Evolutionary conservation across 2,888 invertebrate species (phyloP).

Genomic region (Stenchaetothrips biformis): DNA sequence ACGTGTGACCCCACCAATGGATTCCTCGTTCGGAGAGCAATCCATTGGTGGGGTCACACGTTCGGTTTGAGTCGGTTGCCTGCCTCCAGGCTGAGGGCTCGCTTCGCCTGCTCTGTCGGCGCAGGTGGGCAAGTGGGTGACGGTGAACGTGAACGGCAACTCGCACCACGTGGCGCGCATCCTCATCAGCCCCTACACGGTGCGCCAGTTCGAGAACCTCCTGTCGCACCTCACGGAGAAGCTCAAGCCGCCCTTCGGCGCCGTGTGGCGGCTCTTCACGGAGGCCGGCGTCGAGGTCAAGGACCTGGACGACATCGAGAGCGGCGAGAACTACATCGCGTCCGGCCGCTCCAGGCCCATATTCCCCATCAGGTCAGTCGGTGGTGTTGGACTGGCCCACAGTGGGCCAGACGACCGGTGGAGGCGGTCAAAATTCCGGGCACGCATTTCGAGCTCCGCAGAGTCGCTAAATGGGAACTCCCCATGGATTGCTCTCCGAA

Average conservation of each 20-base stretch:
- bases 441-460: too few species aligned
- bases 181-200: conserved; percentile 11
- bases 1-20: too few species aligned
- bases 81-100: too few species aligned
- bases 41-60: too few species aligned
- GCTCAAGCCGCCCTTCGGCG: conserved; percentile 13
- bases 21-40: too few species aligned
- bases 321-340: conserved; percentile 6
- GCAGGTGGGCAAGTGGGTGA: conserved; percentile 22
- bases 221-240: conserved; percentile 16
- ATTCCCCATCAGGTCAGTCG: conserved; percentile 2
- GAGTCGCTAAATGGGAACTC: too few species aligned
- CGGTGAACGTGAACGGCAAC: conserved; percentile 20
- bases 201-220: conserved; percentile 15
- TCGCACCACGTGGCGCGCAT: neutral
- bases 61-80: too few species aligned
- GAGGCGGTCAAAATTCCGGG: too few species aligned
- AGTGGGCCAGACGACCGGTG: too few species aligned
- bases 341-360: neutral
- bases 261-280: neutral
- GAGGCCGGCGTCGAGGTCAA: neutral
- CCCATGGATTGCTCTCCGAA: too few species aligned
- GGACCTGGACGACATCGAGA: conserved; percentile 1
- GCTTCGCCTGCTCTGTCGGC: neutral
- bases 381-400: neutral